Base-by-base conservation (phyloP, 2,888 invertebrate species). In the Coenonympha glycerion region DNA sequence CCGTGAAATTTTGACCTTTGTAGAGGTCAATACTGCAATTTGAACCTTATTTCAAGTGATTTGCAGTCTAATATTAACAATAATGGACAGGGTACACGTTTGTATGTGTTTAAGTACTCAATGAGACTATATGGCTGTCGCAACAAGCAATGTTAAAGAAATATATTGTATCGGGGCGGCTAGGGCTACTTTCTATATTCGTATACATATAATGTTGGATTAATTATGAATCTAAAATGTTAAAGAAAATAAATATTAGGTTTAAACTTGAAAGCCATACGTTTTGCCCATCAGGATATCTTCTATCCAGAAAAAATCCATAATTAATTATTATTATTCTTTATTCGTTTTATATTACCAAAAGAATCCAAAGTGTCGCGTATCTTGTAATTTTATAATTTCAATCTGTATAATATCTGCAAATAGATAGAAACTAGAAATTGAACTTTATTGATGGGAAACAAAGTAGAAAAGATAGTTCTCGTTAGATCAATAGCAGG, bases 61-160 rank as follows among this genome's bases (percentile, higher is more conserved):
- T 47, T 51, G 51, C 34, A 30, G 53, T 41, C 13, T 34, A 30
- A 26, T 36, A 15, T 15, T 30, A 26, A 15, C 30, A 36, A 30
- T 39, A 21, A 22, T 28, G 28, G 39, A 19, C 49, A 40, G 40
- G 22, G 15, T 36, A 26, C 28, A 21, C 31, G 46, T 15, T 37
- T 49, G 46, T 49, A 33, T 31, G 41, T 31, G 53, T 54, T 44
- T 39, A 22, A 13, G 48, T 47, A 45, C 53, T 60, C 59, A 59
- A 57, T 60, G 60, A 59, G 58, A 46, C 47, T 53, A 16, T 33
- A 56, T 53, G 55, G 51, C 47, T 50, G 48, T 28, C 52, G 9
- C 22, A 30, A 34, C 8, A 13, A 13, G 33, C 21, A 26, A 28
- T 9, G 8, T 26, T 2, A 39, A 19, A n/a, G n/a, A n/a, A n/a